These are phyloP conservation scores for Linyphia triangularis DNA, from an alignment of 2,888 invertebrate species.

Conservation along the genomic window DNA sequence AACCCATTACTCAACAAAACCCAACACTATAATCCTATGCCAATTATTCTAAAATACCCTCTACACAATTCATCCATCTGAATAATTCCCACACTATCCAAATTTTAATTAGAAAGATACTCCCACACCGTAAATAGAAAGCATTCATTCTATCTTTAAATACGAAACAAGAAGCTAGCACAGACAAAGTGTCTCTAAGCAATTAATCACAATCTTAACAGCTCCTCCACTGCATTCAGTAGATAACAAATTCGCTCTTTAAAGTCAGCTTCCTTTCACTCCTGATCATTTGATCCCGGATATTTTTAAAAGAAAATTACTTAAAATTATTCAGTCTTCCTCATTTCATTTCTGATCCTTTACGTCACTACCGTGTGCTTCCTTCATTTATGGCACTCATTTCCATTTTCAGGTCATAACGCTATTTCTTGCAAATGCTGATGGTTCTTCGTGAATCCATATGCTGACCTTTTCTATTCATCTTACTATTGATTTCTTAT, in stretches of 20 bases:
- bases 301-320: constrained; percentile 17
- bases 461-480: no score
- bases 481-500: no score
- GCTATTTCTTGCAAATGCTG: no score
- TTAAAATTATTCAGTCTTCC: constrained; percentile 5
- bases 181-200: not conserved
- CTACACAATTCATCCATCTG: not conserved
- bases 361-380: not conserved
- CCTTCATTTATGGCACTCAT: not conserved
- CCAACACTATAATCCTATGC: not conserved
- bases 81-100: no score
- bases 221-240: constrained; percentile 9
- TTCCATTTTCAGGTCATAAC: not conserved
- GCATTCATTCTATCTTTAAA: no score
- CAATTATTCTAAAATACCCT: not conserved
- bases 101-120: not conserved
- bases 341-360: not conserved
- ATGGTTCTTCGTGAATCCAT: no score
- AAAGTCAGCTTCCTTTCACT: not conserved
- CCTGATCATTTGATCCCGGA: constrained; percentile 26
- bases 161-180: not conserved
- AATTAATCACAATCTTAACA: not conserved
- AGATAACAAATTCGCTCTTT: constrained; percentile 7
- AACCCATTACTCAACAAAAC: not conserved
- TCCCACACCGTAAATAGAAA: no score